Percentiles rank a stretch among this genome's conserved stretches.
phyloP scores from a whole-genome alignment of 1,140 invertebrate genomes.

The Heliconius melpomene region DNA sequence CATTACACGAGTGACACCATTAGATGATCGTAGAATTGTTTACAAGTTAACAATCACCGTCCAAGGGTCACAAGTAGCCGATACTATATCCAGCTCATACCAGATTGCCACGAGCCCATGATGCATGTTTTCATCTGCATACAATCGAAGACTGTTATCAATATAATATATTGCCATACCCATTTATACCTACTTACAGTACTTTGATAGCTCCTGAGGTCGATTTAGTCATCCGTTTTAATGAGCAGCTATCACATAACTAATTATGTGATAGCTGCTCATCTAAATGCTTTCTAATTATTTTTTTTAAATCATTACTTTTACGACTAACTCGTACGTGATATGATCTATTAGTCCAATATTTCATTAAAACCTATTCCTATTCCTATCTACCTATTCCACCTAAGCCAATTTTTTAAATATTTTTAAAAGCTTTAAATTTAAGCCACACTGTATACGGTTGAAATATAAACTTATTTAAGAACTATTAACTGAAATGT shows the following conservation, averaged over 20 bases:
- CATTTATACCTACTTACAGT: background rate
- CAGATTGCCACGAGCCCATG: slow-evolving; percentile 54
- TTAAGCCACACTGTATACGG: too few relatives aligned
- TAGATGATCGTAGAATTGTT: slow-evolving; percentile 32
- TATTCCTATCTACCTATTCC: too few relatives aligned
- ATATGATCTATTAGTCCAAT: background rate
- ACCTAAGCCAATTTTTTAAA: too few relatives aligned
- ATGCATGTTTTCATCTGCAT: slow-evolving; percentile 25
- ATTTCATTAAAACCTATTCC: background rate
- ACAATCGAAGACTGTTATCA: slow-evolving; percentile 30
- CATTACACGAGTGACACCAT: slow-evolving; percentile 15
- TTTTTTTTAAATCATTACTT: background rate
- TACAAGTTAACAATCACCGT: slow-evolving; percentile 21
- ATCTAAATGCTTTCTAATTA: background rate
- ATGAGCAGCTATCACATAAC: background rate
- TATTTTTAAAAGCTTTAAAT: too few relatives aligned
- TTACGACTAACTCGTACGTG: background rate
- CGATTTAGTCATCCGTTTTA: slow-evolving; percentile 8
- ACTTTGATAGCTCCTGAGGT: background rate
- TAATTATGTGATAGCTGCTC: too few relatives aligned
- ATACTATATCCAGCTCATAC: slow-evolving; percentile 39
- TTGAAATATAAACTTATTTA: too few relatives aligned
- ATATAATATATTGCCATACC: slow-evolving; percentile 19
- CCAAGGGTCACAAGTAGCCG: slow-evolving; percentile 47
- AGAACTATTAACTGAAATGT: too few relatives aligned